Percentiles rank a stretch among this genome's conserved stretches.
Conservation (phyloP, 23 tunicate species). For the Oikopleura vanhoeffeni region DNA sequence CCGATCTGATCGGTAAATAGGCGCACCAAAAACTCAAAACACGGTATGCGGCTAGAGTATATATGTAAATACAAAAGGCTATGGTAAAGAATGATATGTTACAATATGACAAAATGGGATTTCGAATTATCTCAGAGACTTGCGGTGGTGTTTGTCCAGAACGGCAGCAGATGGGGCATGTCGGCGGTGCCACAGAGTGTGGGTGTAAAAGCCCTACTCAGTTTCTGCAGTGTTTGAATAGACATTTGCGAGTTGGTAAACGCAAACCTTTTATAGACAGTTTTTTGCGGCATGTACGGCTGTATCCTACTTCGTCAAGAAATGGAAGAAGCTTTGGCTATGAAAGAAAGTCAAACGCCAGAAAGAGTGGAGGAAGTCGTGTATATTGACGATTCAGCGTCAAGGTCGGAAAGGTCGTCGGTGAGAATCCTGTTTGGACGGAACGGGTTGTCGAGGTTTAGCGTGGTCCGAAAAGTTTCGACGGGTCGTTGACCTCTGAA, state of each 20-base stretch:
- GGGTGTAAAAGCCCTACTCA: slow-evolving; percentile 11
- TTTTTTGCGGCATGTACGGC: neutral
- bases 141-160: neutral
- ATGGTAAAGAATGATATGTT: neutral
- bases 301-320: neutral
- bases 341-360: neutral
- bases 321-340: neutral
- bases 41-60: no score
- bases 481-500: neutral
- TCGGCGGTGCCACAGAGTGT: neutral
- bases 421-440: neutral
- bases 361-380: neutral
- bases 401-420: neutral
- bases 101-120: neutral
- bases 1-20: no score
- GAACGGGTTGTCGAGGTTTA: neutral
- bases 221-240: neutral
- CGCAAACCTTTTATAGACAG: neutral
- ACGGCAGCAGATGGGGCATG: neutral
- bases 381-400: neutral
- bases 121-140: no score
- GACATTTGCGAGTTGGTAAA: neutral
- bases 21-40: no score
- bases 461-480: neutral
- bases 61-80: neutral